These are phyloP conservation scores for Danaus plexippus DNA, from an alignment of 1,140 invertebrate species.

Conservation along the genomic window DNA sequence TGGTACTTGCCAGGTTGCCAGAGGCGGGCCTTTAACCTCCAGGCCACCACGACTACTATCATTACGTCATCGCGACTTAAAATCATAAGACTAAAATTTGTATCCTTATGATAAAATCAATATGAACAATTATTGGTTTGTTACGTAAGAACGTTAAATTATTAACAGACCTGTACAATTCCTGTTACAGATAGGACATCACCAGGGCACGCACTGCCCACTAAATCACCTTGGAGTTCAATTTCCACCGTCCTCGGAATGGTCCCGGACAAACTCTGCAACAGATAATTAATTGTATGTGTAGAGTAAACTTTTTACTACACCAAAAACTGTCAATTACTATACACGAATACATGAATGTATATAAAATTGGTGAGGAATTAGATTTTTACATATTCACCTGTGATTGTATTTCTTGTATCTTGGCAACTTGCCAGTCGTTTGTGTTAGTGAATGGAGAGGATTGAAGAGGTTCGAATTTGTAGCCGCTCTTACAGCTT, in stretches of 20 bases:
- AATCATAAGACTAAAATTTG: no score
- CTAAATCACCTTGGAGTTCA: slow-evolving; percentile 88
- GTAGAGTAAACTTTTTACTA: no score
- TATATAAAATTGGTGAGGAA: no score
- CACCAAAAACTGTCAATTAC: no score
- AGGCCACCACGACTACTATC: no score
- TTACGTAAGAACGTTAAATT: no score
- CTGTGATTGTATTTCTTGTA: slow-evolving; percentile 83
- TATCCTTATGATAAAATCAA: no score
- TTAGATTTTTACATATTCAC: slow-evolving; percentile 34
- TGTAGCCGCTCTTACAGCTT: slow-evolving; percentile 74
- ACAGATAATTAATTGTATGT: slow-evolving; percentile 13
- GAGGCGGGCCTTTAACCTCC: no score
- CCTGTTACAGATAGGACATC: slow-evolving; percentile 91
- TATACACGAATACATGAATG: no score
- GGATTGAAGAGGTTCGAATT: slow-evolving; percentile 79
- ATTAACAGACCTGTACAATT: slow-evolving; percentile 79
- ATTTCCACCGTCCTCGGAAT: slow-evolving; percentile 91
- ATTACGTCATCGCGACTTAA: no score
- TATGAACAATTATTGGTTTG: no score
- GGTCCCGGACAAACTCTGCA: slow-evolving; percentile 79
- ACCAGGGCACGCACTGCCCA: slow-evolving; percentile 89
- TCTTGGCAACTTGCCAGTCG: slow-evolving; percentile 85
- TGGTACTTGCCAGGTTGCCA: no score
- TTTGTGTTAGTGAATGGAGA: slow-evolving; percentile 82